Conservation (phyloP, 2,113 vertebrate genomes). For the Empidonax traillii region DNA sequence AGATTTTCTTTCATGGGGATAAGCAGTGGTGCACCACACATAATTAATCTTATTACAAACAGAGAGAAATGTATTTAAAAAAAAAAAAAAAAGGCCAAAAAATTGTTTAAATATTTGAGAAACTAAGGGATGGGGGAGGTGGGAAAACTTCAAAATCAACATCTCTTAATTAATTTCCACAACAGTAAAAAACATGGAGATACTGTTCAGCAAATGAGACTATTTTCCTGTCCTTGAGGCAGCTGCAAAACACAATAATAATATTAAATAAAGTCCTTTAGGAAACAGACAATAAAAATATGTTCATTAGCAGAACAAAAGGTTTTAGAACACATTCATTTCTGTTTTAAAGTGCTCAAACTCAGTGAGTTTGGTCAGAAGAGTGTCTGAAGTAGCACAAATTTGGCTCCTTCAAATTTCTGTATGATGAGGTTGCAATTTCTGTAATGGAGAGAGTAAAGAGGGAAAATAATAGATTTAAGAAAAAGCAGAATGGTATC, state of each 20-base stretch:
- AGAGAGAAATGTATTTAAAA: constrained; percentile 55
- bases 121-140: constrained; percentile 19
- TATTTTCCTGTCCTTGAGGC: neutral
- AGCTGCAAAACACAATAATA: neutral
- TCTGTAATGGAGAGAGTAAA: neutral
- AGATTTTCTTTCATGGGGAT: constrained; percentile 88
- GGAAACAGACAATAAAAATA: constrained; percentile 11
- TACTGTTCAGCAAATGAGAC: neutral
- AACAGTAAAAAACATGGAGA: constrained; percentile 42
- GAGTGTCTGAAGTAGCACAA: neutral
- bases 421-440: neutral
- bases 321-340: neutral
- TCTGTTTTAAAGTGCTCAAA: neutral
- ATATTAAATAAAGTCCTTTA: neutral
- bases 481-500: neutral
- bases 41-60: constrained; percentile 88
- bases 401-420: neutral
- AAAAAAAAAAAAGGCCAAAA: constrained; percentile 30
- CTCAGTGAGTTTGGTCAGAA: neutral
- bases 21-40: constrained; percentile 84
- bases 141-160: constrained; percentile 68
- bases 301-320: neutral
- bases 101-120: constrained; percentile 75
- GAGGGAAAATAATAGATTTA: neutral
- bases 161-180: constrained; percentile 78